A percentile compares a stretch with the other conserved stretches of the same genome.
These are phyloP conservation scores for Corvus cornix DNA, from an alignment of 2,113 vertebrate species.

Conservation along the genomic window DNA sequence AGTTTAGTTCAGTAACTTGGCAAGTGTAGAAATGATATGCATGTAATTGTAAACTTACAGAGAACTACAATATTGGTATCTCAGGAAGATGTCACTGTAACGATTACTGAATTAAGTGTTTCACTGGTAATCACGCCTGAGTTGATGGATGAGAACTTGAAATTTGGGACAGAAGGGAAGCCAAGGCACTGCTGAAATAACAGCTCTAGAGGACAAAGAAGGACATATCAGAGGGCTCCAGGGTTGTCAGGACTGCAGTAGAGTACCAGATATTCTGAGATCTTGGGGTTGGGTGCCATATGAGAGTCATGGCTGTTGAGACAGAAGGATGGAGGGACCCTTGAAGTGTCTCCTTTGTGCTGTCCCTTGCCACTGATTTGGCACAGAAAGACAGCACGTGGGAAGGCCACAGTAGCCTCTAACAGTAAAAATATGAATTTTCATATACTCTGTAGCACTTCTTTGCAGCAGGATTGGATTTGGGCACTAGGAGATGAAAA, in stretches of 20 bases:
- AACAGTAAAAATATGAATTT: background rate
- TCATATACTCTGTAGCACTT: background rate
- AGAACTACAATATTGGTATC: background rate
- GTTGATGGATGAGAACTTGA: background rate
- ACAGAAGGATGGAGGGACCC: background rate
- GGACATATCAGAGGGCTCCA: fast-evolving
- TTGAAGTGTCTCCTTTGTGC: background rate
- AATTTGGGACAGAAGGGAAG: background rate
- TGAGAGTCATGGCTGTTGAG: background rate
- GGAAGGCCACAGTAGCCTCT: background rate
- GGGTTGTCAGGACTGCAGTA: background rate
- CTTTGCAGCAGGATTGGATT: background rate
- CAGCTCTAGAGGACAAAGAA: background rate
- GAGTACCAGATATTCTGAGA: background rate
- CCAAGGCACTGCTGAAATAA: background rate
- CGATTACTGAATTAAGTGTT: background rate
- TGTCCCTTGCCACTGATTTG: background rate
- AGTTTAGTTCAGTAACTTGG: background rate
- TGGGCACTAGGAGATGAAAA: background rate
- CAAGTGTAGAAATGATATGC: background rate
- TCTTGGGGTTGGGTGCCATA: background rate
- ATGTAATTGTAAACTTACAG: background rate
- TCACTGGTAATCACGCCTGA: background rate
- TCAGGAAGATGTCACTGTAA: background rate
- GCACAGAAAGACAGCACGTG: background rate